A percentile compares a stretch with the other conserved stretches of the same genome.
These are phyloP conservation scores for Drosophila falleni DNA, from an alignment of 2,888 invertebrate genomes.

Conservation along the genomic window DNA sequence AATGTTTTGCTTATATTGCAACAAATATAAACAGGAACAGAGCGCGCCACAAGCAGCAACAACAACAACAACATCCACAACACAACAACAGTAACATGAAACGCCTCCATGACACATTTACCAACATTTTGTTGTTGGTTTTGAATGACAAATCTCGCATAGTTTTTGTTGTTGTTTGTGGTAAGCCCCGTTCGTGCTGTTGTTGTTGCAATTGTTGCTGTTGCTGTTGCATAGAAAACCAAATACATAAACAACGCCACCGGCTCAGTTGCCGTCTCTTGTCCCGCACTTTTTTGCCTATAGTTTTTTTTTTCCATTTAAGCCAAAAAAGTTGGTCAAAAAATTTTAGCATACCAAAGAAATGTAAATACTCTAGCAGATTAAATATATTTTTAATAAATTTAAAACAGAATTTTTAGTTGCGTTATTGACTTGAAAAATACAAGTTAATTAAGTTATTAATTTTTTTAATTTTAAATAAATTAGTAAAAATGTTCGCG, in stretches of 20 bases:
- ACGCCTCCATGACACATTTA: constrained; percentile 74
- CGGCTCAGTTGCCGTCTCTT: constrained; percentile 44
- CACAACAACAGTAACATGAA: constrained; percentile 26
- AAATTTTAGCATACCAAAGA: constrained; percentile 1
- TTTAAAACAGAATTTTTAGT: neutral
- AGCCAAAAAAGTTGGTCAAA: constrained; percentile 17
- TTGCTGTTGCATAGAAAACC: constrained; percentile 62
- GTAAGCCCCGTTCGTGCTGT: constrained; percentile 43
- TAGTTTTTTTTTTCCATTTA: constrained; percentile 29
- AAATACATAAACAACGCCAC: constrained; percentile 66
- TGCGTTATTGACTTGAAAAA: too few relatives aligned
- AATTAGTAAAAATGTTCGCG: too few relatives aligned
- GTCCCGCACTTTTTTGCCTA: constrained; percentile 25
- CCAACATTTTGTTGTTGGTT: constrained; percentile 67
- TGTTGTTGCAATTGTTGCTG: constrained; percentile 32
- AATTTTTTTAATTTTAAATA: too few relatives aligned
- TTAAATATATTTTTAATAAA: neutral
- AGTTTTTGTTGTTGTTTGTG: constrained; percentile 46
- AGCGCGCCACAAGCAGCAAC: constrained; percentile 31
- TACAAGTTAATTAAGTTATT: too few relatives aligned
- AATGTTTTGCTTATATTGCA: constrained; percentile 56
- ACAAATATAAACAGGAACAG: constrained; percentile 69
- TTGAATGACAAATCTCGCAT: constrained; percentile 71
- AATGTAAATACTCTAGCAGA: constrained; percentile 33
- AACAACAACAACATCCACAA: constrained; percentile 25